Evolutionary conservation across 2,797 vertebrate species (phyloP), one percentile per base, ranked within the genome.

Genomic region (Apogon hyalosoma): DNA sequence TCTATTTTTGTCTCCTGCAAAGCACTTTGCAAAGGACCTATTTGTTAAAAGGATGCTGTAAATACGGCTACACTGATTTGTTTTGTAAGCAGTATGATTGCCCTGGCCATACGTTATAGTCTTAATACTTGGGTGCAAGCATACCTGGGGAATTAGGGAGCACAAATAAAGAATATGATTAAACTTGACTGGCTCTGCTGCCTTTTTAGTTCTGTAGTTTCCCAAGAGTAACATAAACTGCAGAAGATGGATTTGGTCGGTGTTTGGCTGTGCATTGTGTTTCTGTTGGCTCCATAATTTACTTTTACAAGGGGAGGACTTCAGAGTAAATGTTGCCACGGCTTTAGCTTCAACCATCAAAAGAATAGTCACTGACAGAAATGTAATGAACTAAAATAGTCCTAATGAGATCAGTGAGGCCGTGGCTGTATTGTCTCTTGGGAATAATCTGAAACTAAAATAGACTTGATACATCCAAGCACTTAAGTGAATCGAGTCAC

Each of bases 351-450:
- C 63, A 64, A 62, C 48, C 69, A 80, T 86, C 74, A 82, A 80
- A 77, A 68, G 79, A 77, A 84, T 60, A 46, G 75, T 63, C 49
- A 11, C 54, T 82, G 86, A 77, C 85, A 73, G 79, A 86, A 73
- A 87, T 16, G 65, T 86, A 86, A 92, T 80, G 75, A 88, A 77
- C 87, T 75, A 87, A 90, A 92, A 92, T 85, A 89, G 77, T 76
- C 50, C 58, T 80, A 83, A 91, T 86, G 77, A 89, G 85, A 87
- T 88, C 80, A 70, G 75, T 45, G 74, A 54, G 65, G 52, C 47
- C n/a, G 18, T 40, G 63, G 49, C 57, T 72, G 56, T 36, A 69
- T 70, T 78, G 80, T 82, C 76, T 73, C 67, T 18, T 14, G 72
- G 58, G 79, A 50, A 74, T 69, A 76, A 69, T 71, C 39, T 48